Percentiles rank a stretch among this genome's conserved stretches.
These are phyloP conservation scores for Phylloscopus trochiloides DNA, from an alignment of 2,113 vertebrate genomes.

Conservation along the genomic window DNA sequence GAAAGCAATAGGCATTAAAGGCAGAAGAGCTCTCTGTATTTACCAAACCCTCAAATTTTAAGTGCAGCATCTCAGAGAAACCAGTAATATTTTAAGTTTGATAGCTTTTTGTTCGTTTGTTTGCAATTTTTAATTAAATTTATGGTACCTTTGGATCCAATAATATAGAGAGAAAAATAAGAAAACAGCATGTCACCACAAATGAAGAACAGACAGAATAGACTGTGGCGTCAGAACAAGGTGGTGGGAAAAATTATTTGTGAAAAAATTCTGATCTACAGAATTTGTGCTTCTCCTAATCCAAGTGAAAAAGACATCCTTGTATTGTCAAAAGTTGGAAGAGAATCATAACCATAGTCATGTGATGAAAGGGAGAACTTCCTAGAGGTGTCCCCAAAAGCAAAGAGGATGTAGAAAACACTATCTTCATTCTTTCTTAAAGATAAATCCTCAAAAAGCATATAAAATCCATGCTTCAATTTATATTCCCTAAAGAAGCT, in stretches of 20 bases:
- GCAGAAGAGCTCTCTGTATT: background rate
- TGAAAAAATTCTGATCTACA: background rate
- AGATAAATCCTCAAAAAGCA: background rate
- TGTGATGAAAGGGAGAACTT: background rate
- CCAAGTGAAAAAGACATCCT: background rate
- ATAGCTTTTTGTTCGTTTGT: background rate
- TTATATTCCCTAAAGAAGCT: background rate
- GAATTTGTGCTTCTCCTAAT: background rate
- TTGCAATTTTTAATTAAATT: background rate
- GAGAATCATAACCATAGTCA: background rate
- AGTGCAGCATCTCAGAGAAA: background rate
- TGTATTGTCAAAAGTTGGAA: background rate
- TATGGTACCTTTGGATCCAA: background rate
- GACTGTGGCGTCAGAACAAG: background rate
- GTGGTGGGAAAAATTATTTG: background rate
- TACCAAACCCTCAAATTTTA: slow-evolving; percentile 1
- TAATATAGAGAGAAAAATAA: background rate
- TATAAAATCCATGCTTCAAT: background rate
- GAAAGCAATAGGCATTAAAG: background rate
- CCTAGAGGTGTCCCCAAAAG: background rate
- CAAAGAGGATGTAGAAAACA: background rate
- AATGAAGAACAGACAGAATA: background rate
- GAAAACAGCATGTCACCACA: background rate
- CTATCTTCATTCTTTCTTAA: background rate
- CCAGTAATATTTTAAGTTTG: background rate